Conservation (phyloP, 2,797 vertebrate species). For the Coregonus sp. region DNA sequence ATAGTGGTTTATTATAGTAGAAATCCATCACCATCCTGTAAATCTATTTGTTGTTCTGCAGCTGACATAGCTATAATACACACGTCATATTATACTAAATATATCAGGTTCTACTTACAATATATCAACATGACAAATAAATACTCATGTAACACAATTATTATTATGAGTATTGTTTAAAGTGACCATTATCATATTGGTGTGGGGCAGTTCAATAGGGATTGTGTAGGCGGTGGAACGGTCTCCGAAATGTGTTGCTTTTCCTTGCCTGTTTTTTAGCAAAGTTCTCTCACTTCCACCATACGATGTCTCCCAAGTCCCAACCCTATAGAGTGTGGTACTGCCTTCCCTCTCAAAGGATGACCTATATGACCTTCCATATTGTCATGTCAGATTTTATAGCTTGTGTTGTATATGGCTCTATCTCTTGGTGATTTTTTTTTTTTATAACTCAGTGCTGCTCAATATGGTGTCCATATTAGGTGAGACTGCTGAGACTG, state of each 20-base stretch:
- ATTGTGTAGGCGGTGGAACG: background rate
- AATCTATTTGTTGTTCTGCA: background rate
- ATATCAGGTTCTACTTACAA: background rate
- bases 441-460: background rate
- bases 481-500: background rate
- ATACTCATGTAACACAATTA: no score
- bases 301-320: background rate
- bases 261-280: background rate
- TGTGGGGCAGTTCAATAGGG: background rate
- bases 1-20: background rate
- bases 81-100: background rate
- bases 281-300: background rate
- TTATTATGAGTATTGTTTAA: no score
- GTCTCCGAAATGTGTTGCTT: background rate
- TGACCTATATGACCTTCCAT: background rate
- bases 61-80: background rate
- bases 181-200: no score
- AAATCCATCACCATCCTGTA: background rate
- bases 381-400: background rate
- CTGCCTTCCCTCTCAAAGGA: background rate
- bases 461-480: background rate
- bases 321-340: background rate
- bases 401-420: background rate
- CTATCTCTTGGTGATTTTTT: background rate
- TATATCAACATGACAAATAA: background rate